Evolutionary conservation across 2,888 invertebrate genomes (phyloP), one percentile per base, ranked within the genome.

Genomic region (Hipparchia semele): DNA sequence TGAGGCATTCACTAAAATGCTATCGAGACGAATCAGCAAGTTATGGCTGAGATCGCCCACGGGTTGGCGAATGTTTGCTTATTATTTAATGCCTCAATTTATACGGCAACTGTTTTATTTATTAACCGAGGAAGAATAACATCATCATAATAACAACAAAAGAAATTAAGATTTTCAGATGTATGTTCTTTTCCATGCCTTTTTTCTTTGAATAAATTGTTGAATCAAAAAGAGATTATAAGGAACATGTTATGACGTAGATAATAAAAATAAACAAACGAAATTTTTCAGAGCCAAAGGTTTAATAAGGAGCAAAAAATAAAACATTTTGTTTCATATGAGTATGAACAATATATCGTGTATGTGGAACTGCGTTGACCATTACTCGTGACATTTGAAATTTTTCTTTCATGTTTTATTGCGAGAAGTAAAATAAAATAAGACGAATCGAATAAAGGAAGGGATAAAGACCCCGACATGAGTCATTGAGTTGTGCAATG

Each of bases 1-100:
- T 93, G 93, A 91, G 90, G 92, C 93, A 92, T 91, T 92, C 92
- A 90, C 92, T 82, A 87, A 90, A 79, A 86, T 86, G 86, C 87
- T 91, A 90, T 91, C 87, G 88, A 91, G 90, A 89, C 89, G 87
- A 90, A 91, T 90, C 91, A 90, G 86, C 81, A 85, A 86, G 86
- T 84, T 86, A 84, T 81, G 83, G 84, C 84, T 78, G 82, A 82
- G 80, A 81, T 84, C 91, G 90, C 92, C 91, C 90, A 92, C 92
- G 85, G 86, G 84, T 80, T 79, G 81, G 80, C 82, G 74, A 79
- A 82, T 80, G 80, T 77, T 81, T 80, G 82, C 81, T 82, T 80
- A 80, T 82, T 81, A 80, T 80, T 75, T 68, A 67, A 59, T 73
- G 61, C 54, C 62, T 53, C 68, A 54, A 65, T 70, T 68, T 71